A percentile compares a stretch with the other conserved stretches of the same genome.
Conservation (phyloP, 1,140 invertebrate species). For the Antheraea mylitta region DNA sequence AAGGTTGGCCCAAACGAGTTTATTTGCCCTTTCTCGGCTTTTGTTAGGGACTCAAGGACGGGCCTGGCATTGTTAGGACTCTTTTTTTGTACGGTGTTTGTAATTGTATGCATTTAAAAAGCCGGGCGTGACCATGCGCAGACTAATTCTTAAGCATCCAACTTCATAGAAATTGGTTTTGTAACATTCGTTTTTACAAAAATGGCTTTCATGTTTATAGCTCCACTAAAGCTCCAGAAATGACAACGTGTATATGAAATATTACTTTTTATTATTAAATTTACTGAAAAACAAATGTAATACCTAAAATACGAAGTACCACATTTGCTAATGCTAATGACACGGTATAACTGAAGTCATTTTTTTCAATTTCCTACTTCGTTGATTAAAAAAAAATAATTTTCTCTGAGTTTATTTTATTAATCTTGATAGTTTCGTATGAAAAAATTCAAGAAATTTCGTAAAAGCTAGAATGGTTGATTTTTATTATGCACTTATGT, state of each 20-base stretch:
- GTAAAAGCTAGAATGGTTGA: too few relatives aligned
- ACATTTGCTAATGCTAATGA: too few relatives aligned
- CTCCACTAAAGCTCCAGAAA: constrained; percentile 34
- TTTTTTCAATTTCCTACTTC: too few relatives aligned
- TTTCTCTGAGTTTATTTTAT: too few relatives aligned
- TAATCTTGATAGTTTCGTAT: too few relatives aligned
- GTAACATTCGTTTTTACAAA: constrained; percentile 24
- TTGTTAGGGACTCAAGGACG: constrained; percentile 75
- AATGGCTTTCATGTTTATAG: constrained; percentile 35
- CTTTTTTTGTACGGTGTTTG: constrained; percentile 58
- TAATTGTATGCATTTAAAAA: constrained; percentile 72
- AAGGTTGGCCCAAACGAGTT: constrained; percentile 72
- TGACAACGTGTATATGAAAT: constrained; percentile 33
- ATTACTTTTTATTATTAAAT: constrained; percentile 19
- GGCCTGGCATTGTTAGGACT: constrained; percentile 65
- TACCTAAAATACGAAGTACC: too few relatives aligned
- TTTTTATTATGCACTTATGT: too few relatives aligned
- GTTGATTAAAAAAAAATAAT: too few relatives aligned
- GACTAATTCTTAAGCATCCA: constrained; percentile 41
- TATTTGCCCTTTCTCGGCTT: constrained; percentile 74
- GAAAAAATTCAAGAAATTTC: too few relatives aligned
- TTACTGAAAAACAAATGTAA: too few relatives aligned
- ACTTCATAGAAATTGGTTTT: constrained; percentile 46
- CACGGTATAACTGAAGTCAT: too few relatives aligned
- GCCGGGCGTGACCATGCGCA: constrained; percentile 49